Conservation (phyloP, 2,888 invertebrate species). For the Conistra vaccinii region DNA sequence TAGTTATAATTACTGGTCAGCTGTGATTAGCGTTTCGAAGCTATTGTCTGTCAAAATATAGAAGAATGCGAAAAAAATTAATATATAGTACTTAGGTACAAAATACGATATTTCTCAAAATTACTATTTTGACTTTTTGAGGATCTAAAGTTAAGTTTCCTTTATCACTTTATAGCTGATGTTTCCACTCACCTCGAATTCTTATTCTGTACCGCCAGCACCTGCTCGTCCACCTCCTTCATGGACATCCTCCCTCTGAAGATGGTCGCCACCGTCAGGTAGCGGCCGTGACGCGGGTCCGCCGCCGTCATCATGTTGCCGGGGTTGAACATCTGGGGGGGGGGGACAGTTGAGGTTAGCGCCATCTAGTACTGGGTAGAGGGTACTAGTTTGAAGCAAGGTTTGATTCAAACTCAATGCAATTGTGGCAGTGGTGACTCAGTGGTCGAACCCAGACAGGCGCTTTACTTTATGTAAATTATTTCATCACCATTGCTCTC, state of each 20-base stretch:
- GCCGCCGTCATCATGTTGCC: slow-evolving; percentile 97
- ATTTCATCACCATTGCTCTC: too few species aligned
- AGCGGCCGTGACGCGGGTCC: slow-evolving; percentile 95
- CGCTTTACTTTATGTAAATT: too few species aligned
- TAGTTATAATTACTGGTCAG: background rate
- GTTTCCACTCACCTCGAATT: slow-evolving; percentile 89
- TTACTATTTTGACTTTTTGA: too few species aligned
- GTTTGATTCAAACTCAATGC: background rate
- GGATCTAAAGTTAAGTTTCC: background rate
- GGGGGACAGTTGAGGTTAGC: background rate
- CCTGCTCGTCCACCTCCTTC: slow-evolving; percentile 96
- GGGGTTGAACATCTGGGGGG: slow-evolving; percentile 93
- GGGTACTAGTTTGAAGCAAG: background rate
- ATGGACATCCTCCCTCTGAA: slow-evolving; percentile 96
- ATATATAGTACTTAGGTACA: too few species aligned
- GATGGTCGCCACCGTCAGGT: slow-evolving; percentile 96
- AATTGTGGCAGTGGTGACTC: too few species aligned
- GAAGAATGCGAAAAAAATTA: too few species aligned
- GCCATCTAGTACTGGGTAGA: background rate
- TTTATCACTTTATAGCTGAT: background rate
- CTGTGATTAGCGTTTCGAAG: too few species aligned
- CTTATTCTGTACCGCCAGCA: slow-evolving; percentile 95
- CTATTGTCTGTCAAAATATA: too few species aligned
- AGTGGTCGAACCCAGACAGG: too few species aligned
- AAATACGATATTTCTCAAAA: too few species aligned